phyloP scores from a whole-genome alignment of 1,140 invertebrate species.

The Acromyrmex charruanus region DNA sequence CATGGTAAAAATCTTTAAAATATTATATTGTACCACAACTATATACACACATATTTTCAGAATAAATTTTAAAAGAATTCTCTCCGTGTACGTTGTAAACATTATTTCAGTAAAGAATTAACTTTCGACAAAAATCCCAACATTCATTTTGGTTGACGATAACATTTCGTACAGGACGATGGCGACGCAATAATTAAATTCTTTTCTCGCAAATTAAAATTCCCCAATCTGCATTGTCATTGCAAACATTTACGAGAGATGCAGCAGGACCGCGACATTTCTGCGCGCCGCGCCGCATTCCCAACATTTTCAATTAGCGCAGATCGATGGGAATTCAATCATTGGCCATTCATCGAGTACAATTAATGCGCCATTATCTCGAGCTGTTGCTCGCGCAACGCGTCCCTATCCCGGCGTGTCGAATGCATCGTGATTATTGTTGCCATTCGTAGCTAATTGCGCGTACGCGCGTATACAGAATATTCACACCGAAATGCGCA shows the following conservation, averaged over 20 bases:
- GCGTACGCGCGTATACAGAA: background rate
- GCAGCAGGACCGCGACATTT: background rate
- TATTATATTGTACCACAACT: too few relatives aligned
- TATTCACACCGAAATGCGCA: background rate
- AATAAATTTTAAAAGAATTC: too few relatives aligned
- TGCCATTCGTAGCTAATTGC: constrained; percentile 61
- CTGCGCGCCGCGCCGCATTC: background rate
- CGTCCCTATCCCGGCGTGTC: background rate
- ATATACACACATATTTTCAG: too few relatives aligned
- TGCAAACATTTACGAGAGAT: background rate
- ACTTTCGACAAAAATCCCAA: background rate
- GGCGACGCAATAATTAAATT: background rate
- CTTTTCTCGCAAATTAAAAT: background rate
- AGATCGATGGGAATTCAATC: constrained; percentile 56
- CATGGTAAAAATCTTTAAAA: too few relatives aligned
- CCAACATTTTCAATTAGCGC: constrained; percentile 27
- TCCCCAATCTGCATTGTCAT: background rate
- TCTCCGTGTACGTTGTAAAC: background rate
- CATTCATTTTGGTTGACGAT: background rate
- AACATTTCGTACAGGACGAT: background rate
- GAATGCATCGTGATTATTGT: constrained; percentile 46
- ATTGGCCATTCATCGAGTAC: constrained; percentile 68
- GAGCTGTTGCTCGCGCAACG: constrained; percentile 1
- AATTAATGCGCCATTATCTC: constrained; percentile 70
- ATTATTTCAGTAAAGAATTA: background rate